Evolutionary conservation across 1,140 invertebrate species (phyloP).

Genomic region (Drosophila azteca): DNA sequence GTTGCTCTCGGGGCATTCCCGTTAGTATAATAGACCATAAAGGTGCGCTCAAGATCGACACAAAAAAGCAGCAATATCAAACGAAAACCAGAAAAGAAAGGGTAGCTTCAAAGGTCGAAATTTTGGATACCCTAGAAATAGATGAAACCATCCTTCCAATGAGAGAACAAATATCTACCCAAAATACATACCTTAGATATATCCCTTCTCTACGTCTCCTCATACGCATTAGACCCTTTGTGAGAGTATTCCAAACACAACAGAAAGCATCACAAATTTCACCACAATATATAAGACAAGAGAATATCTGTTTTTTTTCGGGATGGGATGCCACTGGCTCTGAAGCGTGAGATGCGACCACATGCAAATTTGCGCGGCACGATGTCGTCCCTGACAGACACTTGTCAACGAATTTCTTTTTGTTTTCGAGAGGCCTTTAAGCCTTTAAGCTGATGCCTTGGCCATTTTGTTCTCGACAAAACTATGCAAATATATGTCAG

Average conservation of each 20-base stretch:
- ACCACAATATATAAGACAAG: conserved; percentile 36
- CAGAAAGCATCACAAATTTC: conserved; percentile 33
- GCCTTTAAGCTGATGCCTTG: conserved; percentile 8
- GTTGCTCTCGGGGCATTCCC: conserved; percentile 78
- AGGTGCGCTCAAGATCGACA: conserved; percentile 66
- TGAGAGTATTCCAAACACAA: conserved; percentile 7
- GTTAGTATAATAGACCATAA: conserved; percentile 82
- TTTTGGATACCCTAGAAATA: no score
- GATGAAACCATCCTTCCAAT: no score
- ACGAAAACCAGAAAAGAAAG: conserved; percentile 2
- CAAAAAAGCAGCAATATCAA: conserved; percentile 25
- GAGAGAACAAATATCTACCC: no score
- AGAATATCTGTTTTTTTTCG: conserved; percentile 17
- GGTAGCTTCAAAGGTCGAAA: no score
- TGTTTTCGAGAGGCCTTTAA: conserved; percentile 10
- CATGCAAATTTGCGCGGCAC: conserved; percentile 71
- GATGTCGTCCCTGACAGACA: conserved; percentile 72
- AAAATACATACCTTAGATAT: no score
- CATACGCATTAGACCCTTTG: no score
- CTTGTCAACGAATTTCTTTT: conserved; percentile 71
- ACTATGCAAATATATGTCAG: conserved; percentile 80
- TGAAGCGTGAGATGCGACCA: conserved; percentile 75
- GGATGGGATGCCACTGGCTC: conserved; percentile 4
- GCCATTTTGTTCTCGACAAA: conserved; percentile 68
- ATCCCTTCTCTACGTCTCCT: no score